Conservation (phyloP, 2,888 invertebrate genomes). For the Panopea generosa region DNA sequence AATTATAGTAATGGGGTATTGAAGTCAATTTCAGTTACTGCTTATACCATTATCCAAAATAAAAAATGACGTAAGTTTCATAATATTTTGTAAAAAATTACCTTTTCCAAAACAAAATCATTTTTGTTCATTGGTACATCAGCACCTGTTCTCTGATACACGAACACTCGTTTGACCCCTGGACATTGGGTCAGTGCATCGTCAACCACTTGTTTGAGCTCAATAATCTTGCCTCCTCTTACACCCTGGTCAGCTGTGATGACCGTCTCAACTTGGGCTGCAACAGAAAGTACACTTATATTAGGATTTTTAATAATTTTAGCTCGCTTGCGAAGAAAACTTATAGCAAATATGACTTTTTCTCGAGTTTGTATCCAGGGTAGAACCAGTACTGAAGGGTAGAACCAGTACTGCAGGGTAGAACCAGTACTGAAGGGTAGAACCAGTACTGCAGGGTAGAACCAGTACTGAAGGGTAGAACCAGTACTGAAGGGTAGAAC, state of each 20-base stretch:
- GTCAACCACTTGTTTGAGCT: conserved; percentile 86
- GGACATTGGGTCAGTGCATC: conserved; percentile 84
- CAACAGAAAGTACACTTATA: conserved; percentile 19
- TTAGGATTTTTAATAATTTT: background rate
- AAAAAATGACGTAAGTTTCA: too few relatives aligned
- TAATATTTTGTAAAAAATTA: too few relatives aligned
- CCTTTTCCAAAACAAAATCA: conserved; percentile 84
- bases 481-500: too few relatives aligned
- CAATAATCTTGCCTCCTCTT: conserved; percentile 85
- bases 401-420: too few relatives aligned
- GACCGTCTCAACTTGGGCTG: conserved; percentile 85
- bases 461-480: too few relatives aligned
- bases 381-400: background rate
- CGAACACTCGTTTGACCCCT: conserved; percentile 85
- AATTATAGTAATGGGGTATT: too few relatives aligned
- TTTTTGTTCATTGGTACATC: conserved; percentile 81
- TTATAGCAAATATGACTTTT: too few relatives aligned
- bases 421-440: too few relatives aligned
- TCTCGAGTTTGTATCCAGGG: background rate
- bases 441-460: too few relatives aligned
- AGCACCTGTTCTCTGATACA: conserved; percentile 84
- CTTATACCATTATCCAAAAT: too few relatives aligned
- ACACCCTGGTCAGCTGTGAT: conserved; percentile 86
- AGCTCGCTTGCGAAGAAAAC: background rate
- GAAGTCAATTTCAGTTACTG: too few relatives aligned